A percentile compares a stretch with the other conserved stretches of the same genome.
phyloP scores from a whole-genome alignment of 2,888 invertebrate genomes.

The Drosophila neutralis region DNA sequence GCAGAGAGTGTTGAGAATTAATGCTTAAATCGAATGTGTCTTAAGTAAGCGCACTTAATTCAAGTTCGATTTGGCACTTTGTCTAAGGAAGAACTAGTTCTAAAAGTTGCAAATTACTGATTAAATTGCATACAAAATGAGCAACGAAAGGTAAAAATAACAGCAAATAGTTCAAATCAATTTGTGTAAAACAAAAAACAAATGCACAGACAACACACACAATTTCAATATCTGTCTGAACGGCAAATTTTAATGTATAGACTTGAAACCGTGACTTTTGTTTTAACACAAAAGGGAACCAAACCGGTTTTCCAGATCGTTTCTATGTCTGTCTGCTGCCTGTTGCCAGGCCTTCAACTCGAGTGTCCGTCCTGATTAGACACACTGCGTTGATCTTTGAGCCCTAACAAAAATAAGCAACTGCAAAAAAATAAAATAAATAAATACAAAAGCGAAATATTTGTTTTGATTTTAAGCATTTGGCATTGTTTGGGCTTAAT shows the following conservation, averaged over 20 bases:
- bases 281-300: not conserved
- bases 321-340: conserved; percentile 9
- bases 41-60: conserved; percentile 31
- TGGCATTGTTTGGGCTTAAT: not conserved
- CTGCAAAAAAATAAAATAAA: not conserved
- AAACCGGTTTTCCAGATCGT: conserved; percentile 19
- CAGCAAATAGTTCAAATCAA: conserved; percentile 16
- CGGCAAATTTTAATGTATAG: conserved; percentile 23
- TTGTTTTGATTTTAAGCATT: not conserved
- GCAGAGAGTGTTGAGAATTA: conserved; percentile 16
- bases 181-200: conserved; percentile 6
- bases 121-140: conserved; percentile 61
- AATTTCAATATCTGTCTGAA: conserved; percentile 5
- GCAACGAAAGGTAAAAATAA: conserved; percentile 60
- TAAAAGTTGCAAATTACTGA: conserved; percentile 46
- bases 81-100: conserved; percentile 36
- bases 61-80: conserved; percentile 34
- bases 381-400: conserved; percentile 4
- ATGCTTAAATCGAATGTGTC: conserved; percentile 31
- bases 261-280: conserved; percentile 35
- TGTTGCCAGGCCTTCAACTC: conserved; percentile 26
- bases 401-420: not conserved
- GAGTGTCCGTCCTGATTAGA: conserved; percentile 7
- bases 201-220: conserved; percentile 21
- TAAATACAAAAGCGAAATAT: not conserved